Evolutionary conservation across 2,113 vertebrate genomes (phyloP).

Genomic region (Limanda limanda): DNA sequence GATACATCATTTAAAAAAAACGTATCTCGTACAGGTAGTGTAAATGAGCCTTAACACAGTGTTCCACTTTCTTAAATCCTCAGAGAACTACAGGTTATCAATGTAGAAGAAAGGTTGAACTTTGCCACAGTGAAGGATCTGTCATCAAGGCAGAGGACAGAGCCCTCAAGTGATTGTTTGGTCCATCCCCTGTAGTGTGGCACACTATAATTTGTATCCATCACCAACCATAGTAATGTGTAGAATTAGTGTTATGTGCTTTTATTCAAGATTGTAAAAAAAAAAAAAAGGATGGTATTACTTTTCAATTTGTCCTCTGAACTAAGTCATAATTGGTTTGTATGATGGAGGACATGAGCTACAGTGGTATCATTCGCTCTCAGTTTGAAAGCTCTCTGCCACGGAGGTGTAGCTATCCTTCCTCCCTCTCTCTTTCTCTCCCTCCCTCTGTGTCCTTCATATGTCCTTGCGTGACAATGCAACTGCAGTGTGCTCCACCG

Average conservation of each 20-base stretch:
- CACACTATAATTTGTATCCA: neutral
- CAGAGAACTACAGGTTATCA: too few species aligned
- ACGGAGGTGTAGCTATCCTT: conserved; percentile 21
- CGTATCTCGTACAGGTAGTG: too few species aligned
- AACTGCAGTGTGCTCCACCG: conserved; percentile 61
- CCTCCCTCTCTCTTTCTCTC: conserved; percentile 28
- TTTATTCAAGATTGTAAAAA: conserved; percentile 19
- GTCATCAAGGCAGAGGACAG: neutral
- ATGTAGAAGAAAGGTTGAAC: too few species aligned
- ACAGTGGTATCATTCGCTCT: conserved; percentile 15
- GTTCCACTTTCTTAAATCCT: too few species aligned
- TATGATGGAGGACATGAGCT: conserved; percentile 18
- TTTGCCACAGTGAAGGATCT: too few species aligned
- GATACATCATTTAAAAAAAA: too few species aligned
- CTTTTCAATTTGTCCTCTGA: conserved; percentile 43
- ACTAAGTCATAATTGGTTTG: conserved; percentile 21
- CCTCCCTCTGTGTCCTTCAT: conserved; percentile 68
- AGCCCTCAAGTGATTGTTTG: neutral
- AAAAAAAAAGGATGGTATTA: conserved; percentile 22
- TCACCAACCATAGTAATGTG: conserved; percentile 10
- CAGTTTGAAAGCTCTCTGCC: conserved; percentile 29
- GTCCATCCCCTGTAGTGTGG: neutral
- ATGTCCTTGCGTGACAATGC: conserved; percentile 73
- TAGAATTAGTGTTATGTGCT: conserved; percentile 13
- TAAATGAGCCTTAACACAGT: too few species aligned